A percentile compares a stretch with the other conserved stretches of the same genome.
phyloP scores from a whole-genome alignment of 2,797 vertebrate genomes.

The Chelidonichthys spinosus region DNA sequence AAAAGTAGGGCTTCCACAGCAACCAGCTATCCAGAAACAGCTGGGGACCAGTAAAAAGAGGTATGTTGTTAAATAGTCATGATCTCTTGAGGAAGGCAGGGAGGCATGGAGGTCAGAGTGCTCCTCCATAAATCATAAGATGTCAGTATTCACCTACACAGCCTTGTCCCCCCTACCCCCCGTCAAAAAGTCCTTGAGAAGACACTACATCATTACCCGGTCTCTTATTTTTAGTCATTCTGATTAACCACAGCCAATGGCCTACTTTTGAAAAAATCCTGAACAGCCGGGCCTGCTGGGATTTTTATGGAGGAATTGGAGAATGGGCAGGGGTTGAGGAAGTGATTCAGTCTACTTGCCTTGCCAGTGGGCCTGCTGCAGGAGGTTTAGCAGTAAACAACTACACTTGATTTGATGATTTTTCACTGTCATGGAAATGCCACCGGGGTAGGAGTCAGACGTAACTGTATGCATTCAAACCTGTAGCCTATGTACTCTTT shows the following conservation, averaged over 20 bases:
- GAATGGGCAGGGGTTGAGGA: slow-evolving; percentile 40
- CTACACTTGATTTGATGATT: slow-evolving; percentile 56
- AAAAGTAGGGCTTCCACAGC: slow-evolving; percentile 35
- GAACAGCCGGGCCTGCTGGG: slow-evolving; percentile 40
- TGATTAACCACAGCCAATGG: slow-evolving; percentile 47
- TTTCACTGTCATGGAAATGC: slow-evolving; percentile 51
- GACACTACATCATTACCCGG: slow-evolving; percentile 27
- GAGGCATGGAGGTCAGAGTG: slow-evolving; percentile 29
- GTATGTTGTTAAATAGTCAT: slow-evolving; percentile 25
- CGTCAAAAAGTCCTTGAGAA: slow-evolving; percentile 44
- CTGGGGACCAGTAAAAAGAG: slow-evolving; percentile 14
- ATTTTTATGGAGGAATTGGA: slow-evolving; percentile 48
- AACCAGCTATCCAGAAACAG: slow-evolving; percentile 21
- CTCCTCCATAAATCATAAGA: slow-evolving; percentile 32
- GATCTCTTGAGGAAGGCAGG: slow-evolving; percentile 18
- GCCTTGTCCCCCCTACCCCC: slow-evolving; percentile 25
- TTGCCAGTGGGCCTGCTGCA: slow-evolving; percentile 22
- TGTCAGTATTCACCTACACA: slow-evolving; percentile 30
- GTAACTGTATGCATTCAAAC: slow-evolving; percentile 54
- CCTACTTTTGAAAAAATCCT: slow-evolving; percentile 36
- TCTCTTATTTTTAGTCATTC: slow-evolving; percentile 50
- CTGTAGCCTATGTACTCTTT: slow-evolving; percentile 53
- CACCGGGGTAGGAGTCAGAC: slow-evolving; percentile 30
- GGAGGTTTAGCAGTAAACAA: slow-evolving; percentile 41
- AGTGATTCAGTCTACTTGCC: slow-evolving; percentile 33